Conservation (phyloP, 2,113 vertebrate species). For the Rhodinocichla rosea region DNA sequence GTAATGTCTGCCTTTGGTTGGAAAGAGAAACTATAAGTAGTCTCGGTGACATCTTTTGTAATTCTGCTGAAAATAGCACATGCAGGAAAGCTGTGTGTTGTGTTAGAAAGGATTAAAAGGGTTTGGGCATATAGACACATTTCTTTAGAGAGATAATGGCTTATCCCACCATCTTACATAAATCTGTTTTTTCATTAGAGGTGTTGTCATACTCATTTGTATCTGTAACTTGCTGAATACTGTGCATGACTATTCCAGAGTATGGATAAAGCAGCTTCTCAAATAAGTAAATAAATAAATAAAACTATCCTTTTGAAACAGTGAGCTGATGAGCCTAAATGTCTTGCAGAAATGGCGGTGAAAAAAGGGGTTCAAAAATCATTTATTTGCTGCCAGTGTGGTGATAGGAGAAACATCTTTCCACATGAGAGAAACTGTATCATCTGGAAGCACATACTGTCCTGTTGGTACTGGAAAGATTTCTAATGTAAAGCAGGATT, state of each 20-base stretch:
- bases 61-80: neutral
- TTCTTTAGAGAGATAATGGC: neutral
- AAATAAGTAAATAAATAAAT: no score
- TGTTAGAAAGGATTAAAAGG: neutral
- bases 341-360: neutral
- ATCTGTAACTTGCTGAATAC: neutral
- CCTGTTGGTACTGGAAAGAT: constrained; percentile 40
- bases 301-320: neutral
- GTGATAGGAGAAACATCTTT: neutral
- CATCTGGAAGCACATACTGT: constrained; percentile 26
- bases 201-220: neutral
- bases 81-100: rapidly evolving
- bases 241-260: rapidly evolving
- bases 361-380: constrained; percentile 21
- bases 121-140: neutral
- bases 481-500: neutral
- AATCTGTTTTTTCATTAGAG: neutral
- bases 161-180: neutral
- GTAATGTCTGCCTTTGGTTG: neutral
- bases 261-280: neutral
- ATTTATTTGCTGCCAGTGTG: constrained; percentile 19
- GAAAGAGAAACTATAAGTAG: neutral
- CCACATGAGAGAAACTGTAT: constrained; percentile 15
- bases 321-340: neutral
- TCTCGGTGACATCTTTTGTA: neutral